Evolutionary conservation across 2,113 vertebrate species (phyloP).

Genomic region (Balaenoptera acutorostrata): DNA sequence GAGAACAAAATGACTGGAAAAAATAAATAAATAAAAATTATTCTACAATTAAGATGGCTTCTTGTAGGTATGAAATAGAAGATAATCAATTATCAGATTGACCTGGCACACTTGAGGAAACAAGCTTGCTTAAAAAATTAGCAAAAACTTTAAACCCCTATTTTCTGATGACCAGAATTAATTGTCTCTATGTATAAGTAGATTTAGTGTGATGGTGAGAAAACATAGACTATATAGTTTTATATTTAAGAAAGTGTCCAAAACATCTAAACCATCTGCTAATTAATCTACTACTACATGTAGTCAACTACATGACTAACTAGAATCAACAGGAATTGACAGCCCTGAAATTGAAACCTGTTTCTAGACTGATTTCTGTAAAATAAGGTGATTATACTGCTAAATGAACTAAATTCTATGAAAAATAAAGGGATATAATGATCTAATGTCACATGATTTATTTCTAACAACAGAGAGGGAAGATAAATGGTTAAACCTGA

Average conservation of each 20-base stretch:
- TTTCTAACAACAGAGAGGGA: background rate
- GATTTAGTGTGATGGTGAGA: background rate
- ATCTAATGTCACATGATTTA: background rate
- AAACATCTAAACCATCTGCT: background rate
- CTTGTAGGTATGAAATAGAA: background rate
- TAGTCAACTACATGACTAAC: background rate
- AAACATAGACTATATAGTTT: background rate
- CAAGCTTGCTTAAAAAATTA: background rate
- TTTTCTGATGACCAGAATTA: background rate
- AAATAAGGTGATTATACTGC: background rate
- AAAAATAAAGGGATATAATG: background rate
- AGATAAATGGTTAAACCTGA: background rate
- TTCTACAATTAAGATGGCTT: background rate
- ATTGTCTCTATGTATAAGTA: background rate
- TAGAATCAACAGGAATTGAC: background rate
- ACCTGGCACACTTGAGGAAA: background rate
- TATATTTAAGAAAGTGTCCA: background rate
- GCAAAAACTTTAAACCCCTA: background rate
- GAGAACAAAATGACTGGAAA: background rate
- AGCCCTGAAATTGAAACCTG: background rate
- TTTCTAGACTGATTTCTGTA: background rate
- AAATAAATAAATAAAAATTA: background rate
- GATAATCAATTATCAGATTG: background rate
- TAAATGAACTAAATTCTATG: background rate
- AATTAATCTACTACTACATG: background rate